Base-by-base conservation (phyloP, 2,888 invertebrate genomes). In the Drosophila engyochracea region DNA sequence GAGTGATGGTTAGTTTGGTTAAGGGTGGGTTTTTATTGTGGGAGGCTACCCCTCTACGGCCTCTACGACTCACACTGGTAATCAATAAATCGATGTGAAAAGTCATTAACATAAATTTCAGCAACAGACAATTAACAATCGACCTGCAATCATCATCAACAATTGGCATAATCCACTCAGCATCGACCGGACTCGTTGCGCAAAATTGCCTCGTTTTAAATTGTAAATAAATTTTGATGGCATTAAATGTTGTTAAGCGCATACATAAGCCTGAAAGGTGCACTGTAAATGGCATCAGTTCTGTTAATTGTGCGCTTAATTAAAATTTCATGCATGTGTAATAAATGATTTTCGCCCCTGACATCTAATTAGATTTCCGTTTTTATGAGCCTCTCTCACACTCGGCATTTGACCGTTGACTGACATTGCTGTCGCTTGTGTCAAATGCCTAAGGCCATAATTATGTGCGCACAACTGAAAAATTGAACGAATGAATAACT, bases 271-370 rank as follows among this genome's bases (percentile, higher is more conserved):
- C 53, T n/a, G 53, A 10, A 22, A 35, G 39, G 57, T 52, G 41
- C 49, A 66, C 55, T 60, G 47, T 66, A 22, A 74, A 73, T 76
- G 79, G 31, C 60, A 78, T 71, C 79, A 71, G 55, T 53, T 44
- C 72, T 70, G 82, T 82, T 84, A 90, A 88, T 88, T 82, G 90
- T 76, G 85, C 73, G 83, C 86, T 88, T 89, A 86, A 91, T 89
- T 89, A 89, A 91, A 91, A 88, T 88, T 88, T 83, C 79, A 90
- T 91, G 88, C 90, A 89, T 91, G 84, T 91, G 83, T 76, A 78
- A 89, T 88, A 89, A 89, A 88, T 79, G 88, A 85, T 85, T 84
- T 88, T 85, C 78, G 58, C 70, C 57, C 51, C 59, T 54, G 73
- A 55, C 72, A 63, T 82, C 83, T 87, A 90, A 87, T 87, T 88